Base-by-base conservation (phyloP, 2,888 invertebrate genomes). In the Apocheima hispidaria region DNA sequence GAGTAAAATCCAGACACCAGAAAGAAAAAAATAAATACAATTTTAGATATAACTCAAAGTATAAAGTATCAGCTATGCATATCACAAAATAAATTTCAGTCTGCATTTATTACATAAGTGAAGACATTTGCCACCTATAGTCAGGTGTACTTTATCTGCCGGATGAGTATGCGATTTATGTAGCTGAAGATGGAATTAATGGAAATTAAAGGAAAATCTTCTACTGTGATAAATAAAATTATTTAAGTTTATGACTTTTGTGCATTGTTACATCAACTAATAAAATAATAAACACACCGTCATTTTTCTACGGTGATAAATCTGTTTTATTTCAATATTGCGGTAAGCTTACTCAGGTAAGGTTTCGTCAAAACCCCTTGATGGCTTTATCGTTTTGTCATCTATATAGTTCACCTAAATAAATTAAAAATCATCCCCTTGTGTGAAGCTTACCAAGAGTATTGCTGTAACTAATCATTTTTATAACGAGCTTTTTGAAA, bases 401-500 rank as follows among this genome's bases (percentile, higher is more conserved):
- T 26, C 4, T 1, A 26, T 23, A 4, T 23, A 4, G 2, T 23
- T 23, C 23, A 23, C 4, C 3, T 12, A 12, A 10, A 30, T 2
- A 30, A 12, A 30, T 9, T 2, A 12, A 30, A 9, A 30, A n/a
- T 10, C 3, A 33, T 33, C 3, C n/a, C 12, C 12, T 30, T 33
- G n/a, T n/a, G n/a, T n/a, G 5, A n/a, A 10, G 26, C 33, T 33
- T n/a, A n/a, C n/a, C 4, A 33, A 33, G 16, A 41, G 23, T 44
- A 38, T 38, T n/a, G 2, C n/a, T 21, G 14, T 23, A 49, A 10
- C 23, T 23, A 40, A 38, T 16, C 20, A 16, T 36, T 26, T 26
- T 46, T 28, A 35, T 26, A 36, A 46, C 20, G 36, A 18, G 33
- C 2, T 44, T 38, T 44, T 48, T 38, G 18, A 18, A 14, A 7